Percentiles rank a stretch among this genome's conserved stretches.
Evolutionary conservation across 1,140 invertebrate genomes (phyloP).

Genomic region (Eupristina koningsbergeri): DNA sequence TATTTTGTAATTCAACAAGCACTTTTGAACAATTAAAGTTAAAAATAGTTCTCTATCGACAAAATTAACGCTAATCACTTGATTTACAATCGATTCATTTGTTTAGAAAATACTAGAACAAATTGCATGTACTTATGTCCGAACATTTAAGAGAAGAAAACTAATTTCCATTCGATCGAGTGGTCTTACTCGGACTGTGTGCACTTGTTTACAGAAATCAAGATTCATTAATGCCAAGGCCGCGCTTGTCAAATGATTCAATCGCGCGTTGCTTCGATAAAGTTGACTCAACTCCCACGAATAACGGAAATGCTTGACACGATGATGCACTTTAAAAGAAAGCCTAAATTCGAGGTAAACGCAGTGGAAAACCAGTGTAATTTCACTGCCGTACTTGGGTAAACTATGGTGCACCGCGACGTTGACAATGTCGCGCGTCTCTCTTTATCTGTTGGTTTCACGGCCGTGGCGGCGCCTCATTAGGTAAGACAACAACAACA

Average conservation of each 20-base stretch:
- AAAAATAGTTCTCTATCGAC: too few relatives aligned
- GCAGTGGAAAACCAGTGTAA: neutral
- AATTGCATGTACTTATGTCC: too few relatives aligned
- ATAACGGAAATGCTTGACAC: conserved; percentile 35
- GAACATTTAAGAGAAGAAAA: neutral
- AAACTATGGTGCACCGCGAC: neutral
- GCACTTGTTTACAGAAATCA: conserved; percentile 29
- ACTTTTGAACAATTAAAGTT: too few relatives aligned
- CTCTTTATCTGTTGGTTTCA: conserved; percentile 2
- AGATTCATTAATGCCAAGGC: conserved; percentile 44
- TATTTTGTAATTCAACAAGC: too few relatives aligned
- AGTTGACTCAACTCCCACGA: conserved; percentile 23
- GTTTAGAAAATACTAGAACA: too few relatives aligned
- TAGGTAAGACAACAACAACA: neutral
- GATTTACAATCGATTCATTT: too few relatives aligned
- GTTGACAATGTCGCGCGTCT: neutral
- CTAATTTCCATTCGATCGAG: neutral
- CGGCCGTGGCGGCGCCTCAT: neutral
- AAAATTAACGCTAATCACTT: too few relatives aligned
- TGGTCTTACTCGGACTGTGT: neutral
- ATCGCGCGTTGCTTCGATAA: neutral
- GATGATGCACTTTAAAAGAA: neutral
- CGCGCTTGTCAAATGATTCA: conserved; percentile 43
- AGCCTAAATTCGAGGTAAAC: neutral
- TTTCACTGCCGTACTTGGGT: conserved; percentile 2